A percentile compares a stretch with the other conserved stretches of the same genome.
phyloP scores from a whole-genome alignment of 2,888 invertebrate genomes.

The Nomada ferruginata region DNA sequence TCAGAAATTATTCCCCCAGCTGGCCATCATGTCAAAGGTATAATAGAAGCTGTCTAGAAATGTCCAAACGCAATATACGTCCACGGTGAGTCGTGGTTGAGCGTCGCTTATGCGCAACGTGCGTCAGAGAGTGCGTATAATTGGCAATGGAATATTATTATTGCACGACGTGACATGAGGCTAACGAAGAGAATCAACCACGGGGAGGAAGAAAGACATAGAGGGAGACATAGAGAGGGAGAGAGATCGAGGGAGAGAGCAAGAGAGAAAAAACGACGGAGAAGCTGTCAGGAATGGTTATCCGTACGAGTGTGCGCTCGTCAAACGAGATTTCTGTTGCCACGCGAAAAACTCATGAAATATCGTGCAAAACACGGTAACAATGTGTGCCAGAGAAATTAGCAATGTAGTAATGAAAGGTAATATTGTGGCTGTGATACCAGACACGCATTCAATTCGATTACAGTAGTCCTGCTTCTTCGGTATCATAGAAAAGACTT shows the following conservation, averaged over 20 bases:
- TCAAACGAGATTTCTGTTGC: conserved; percentile 36
- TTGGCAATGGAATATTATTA: conserved; percentile 64
- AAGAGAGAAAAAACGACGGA: background rate
- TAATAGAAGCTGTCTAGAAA: conserved; percentile 54
- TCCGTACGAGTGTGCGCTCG: conserved; percentile 9
- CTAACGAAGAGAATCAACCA: conserved; percentile 42
- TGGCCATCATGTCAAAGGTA: conserved; percentile 26
- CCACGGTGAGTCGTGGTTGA: conserved; percentile 22
- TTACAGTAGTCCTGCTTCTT: background rate
- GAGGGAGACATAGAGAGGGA: background rate
- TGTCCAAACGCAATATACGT: conserved; percentile 34
- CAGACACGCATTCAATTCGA: background rate
- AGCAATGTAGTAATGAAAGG: conserved; percentile 2
- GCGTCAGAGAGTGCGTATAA: conserved; percentile 54
- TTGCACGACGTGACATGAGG: conserved; percentile 45
- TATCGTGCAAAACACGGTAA: conserved; percentile 11
- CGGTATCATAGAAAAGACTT: background rate
- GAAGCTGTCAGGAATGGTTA: conserved; percentile 13
- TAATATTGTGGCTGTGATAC: background rate
- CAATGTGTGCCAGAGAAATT: background rate
- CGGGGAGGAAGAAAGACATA: background rate
- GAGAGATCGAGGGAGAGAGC: background rate
- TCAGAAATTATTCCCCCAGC: conserved; percentile 18
- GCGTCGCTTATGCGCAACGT: conserved; percentile 37
- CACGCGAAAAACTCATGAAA: conserved; percentile 27